These are phyloP conservation scores for Lota lota DNA, from an alignment of 2,113 vertebrate species.

Conservation along the genomic window DNA sequence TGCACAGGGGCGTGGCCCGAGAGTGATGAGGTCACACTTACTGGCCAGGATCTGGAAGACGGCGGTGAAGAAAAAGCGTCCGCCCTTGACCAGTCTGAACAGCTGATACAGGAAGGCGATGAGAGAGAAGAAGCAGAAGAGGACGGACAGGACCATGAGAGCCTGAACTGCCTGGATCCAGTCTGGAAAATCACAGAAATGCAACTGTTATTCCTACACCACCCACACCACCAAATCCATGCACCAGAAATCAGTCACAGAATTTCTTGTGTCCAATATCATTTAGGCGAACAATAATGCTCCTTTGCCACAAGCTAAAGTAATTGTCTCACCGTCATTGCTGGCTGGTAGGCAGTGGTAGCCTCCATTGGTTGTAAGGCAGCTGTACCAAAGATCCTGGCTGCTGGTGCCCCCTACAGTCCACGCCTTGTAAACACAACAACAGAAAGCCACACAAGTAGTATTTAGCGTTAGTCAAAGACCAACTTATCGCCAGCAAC, in stretches of 20 bases:
- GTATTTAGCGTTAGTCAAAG: not conserved
- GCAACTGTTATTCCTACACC: not conserved
- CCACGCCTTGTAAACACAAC: constrained; percentile 65
- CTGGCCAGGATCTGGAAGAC: constrained; percentile 93
- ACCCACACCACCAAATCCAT: too few species aligned
- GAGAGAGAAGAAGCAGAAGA: constrained; percentile 91
- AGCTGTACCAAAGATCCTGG: constrained; percentile 68
- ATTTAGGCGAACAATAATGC: too few species aligned
- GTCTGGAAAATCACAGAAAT: constrained; percentile 65
- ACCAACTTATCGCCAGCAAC: too few species aligned
- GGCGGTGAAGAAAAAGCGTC: constrained; percentile 91
- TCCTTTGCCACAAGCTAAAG: too few species aligned
- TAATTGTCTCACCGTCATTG: constrained; percentile 52
- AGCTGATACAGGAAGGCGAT: constrained; percentile 93
- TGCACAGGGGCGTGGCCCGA: constrained; percentile 24
- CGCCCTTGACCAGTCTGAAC: constrained; percentile 93
- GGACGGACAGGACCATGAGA: constrained; percentile 92
- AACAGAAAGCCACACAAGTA: constrained; percentile 24
- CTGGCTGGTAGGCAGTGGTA: constrained; percentile 51
- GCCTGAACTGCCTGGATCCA: constrained; percentile 97
- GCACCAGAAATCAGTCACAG: too few species aligned
- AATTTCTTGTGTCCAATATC: too few species aligned
- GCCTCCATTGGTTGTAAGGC: constrained; percentile 24
- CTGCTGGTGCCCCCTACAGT: constrained; percentile 19
- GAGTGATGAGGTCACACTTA: constrained; percentile 69